These are phyloP conservation scores for Drosophila cyrtoloma DNA, from an alignment of 2,888 invertebrate genomes.

Conservation along the genomic window DNA sequence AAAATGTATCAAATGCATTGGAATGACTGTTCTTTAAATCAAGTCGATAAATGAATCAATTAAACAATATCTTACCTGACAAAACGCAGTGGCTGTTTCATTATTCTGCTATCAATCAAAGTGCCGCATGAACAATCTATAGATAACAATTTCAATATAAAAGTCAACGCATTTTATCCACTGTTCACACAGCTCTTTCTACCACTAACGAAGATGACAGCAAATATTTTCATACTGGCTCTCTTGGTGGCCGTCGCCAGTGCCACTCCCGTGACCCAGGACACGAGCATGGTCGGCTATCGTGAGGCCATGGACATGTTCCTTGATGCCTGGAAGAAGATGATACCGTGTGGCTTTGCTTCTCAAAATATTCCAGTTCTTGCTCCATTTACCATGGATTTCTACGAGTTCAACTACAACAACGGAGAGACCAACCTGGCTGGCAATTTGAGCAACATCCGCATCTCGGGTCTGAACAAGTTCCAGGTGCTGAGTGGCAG, in stretches of 20 bases:
- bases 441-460: slow-evolving; percentile 70
- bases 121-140: not conserved
- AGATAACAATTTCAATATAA: not conserved
- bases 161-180: not conserved
- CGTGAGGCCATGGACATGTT: slow-evolving; percentile 55
- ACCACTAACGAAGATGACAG: slow-evolving; percentile 23
- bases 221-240: slow-evolving; percentile 49
- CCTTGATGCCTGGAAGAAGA: slow-evolving; percentile 52
- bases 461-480: slow-evolving; percentile 64
- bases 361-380: slow-evolving; percentile 60
- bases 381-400: slow-evolving; percentile 56
- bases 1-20: not conserved
- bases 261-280: slow-evolving; percentile 19
- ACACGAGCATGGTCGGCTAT: slow-evolving; percentile 36
- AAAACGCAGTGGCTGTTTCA: not conserved
- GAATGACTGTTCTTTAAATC: not conserved
- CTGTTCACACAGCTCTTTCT: slow-evolving; percentile 17
- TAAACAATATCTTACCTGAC: not conserved
- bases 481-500: slow-evolving; percentile 54
- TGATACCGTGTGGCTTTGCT: slow-evolving; percentile 76
- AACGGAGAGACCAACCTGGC: slow-evolving; percentile 43
- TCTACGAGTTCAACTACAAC: slow-evolving; percentile 25
- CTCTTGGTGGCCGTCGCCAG: slow-evolving; percentile 38
- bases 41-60: not conserved
- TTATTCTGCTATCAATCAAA: not conserved